Conservation (phyloP, 1,140 invertebrate genomes). For the Melanaphis sacchari region DNA sequence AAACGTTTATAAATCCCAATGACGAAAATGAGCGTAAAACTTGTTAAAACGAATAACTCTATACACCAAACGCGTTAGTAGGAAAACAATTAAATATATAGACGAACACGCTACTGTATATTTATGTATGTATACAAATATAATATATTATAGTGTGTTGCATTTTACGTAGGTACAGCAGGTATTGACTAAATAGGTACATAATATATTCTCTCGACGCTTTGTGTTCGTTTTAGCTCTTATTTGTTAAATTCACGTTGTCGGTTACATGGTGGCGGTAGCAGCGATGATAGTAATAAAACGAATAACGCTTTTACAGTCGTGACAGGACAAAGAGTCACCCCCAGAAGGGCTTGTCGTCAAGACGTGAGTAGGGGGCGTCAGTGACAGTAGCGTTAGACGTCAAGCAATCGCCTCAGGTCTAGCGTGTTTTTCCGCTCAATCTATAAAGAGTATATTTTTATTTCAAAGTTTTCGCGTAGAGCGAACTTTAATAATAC, state of each 20-base stretch:
- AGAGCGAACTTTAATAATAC: neutral
- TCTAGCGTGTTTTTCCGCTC: no score
- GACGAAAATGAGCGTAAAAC: neutral
- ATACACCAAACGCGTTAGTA: neutral
- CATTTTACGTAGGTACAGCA: neutral
- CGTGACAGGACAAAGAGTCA: neutral
- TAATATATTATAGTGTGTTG: neutral
- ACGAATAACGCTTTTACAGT: neutral
- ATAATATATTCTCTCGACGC: neutral
- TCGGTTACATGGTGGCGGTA: neutral
- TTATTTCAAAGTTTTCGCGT: neutral
- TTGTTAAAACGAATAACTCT: neutral
- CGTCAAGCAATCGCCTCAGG: neutral
- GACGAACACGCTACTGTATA: neutral
- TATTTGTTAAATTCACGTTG: neutral
- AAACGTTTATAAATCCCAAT: neutral
- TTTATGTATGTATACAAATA: neutral
- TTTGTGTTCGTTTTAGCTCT: neutral
- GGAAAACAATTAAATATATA: neutral
- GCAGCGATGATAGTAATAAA: neutral
- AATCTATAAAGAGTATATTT: neutral
- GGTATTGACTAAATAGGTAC: neutral
- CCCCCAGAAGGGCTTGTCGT: neutral
- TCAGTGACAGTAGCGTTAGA: neutral
- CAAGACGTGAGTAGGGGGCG: neutral